Evolutionary conservation across 1,140 invertebrate genomes (phyloP).

Genomic region (Lethrus apterus): DNA sequence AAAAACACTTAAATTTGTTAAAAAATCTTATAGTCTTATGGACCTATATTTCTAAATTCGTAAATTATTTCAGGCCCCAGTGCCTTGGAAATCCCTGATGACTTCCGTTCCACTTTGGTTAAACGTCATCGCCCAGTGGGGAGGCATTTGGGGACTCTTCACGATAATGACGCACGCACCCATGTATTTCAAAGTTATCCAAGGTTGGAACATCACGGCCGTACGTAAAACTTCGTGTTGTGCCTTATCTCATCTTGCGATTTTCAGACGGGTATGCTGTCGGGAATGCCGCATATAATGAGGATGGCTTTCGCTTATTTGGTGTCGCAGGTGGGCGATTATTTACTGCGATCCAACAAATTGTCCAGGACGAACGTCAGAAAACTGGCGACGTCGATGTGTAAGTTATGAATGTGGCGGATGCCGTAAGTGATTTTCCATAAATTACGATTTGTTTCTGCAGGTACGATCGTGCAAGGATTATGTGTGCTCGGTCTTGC

Average conservation of each 20-base stretch:
- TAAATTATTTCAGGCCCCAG: constrained; percentile 40
- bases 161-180: constrained; percentile 79
- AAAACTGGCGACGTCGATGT: constrained; percentile 53
- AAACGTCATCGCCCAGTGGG: constrained; percentile 67
- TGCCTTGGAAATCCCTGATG: constrained; percentile 68
- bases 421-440: not conserved
- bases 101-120: constrained; percentile 72
- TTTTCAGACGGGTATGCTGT: constrained; percentile 55
- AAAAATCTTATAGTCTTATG: not conserved
- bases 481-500: constrained; percentile 52
- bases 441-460: constrained; percentile 18
- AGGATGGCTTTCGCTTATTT: constrained; percentile 54
- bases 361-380: constrained; percentile 55
- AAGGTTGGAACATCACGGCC: constrained; percentile 71
- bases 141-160: constrained; percentile 78
- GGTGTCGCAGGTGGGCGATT: constrained; percentile 55
- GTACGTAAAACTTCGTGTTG: constrained; percentile 46
- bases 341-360: constrained; percentile 48
- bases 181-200: constrained; percentile 75
- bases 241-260: not conserved
- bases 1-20: not conserved
- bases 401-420: constrained; percentile 38
- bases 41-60: not conserved
- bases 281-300: constrained; percentile 57
- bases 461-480: constrained; percentile 35